phyloP scores from a whole-genome alignment of 2,113 vertebrate species.

The Dicrurus megarhynchus region DNA sequence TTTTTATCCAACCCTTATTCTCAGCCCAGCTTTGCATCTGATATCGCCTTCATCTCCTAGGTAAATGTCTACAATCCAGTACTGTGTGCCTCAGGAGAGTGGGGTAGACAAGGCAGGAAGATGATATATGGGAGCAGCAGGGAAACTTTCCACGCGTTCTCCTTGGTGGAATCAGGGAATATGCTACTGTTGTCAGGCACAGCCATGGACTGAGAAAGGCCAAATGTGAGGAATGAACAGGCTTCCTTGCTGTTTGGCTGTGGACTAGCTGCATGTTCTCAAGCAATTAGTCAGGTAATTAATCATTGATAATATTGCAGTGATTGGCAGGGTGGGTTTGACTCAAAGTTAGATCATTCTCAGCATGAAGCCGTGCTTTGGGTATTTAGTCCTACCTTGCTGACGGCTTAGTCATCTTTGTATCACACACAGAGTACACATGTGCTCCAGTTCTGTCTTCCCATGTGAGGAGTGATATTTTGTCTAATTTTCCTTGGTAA shows the following conservation, averaged over 20 bases:
- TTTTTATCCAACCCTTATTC: not conserved
- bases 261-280: not conserved
- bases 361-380: not conserved
- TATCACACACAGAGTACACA: not conserved
- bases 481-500: not conserved
- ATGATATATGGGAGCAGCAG: not conserved
- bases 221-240: not conserved
- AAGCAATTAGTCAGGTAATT: not conserved
- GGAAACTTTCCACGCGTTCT: accelerated
- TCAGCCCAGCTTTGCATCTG: not conserved
- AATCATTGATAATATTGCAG: not conserved
- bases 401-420: not conserved
- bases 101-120: not conserved
- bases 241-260: not conserved
- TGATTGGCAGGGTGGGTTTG: not conserved
- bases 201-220: not conserved
- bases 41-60: not conserved
- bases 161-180: not conserved
- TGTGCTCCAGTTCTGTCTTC: not conserved
- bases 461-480: not conserved
- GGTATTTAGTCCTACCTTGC: not conserved
- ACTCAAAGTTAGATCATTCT: not conserved
- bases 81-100: not conserved
- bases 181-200: not conserved
- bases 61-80: not conserved